phyloP scores from a whole-genome alignment of 1,140 invertebrate species.

The Zaprionus ghesquierei region DNA sequence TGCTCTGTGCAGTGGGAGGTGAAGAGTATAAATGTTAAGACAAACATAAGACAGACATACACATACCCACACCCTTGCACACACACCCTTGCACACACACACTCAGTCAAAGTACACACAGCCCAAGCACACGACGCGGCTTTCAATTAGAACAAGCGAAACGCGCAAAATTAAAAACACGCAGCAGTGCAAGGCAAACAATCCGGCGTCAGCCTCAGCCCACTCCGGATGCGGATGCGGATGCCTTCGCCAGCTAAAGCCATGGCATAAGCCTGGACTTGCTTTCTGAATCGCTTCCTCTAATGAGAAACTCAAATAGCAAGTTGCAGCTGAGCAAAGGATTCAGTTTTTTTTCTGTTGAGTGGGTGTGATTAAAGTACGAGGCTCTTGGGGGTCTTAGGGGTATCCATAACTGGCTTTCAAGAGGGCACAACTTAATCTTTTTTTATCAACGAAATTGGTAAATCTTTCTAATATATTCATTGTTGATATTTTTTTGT shows the following conservation, averaged over 20 bases:
- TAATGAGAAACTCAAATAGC: slow-evolving; percentile 75
- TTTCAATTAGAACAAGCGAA: slow-evolving; percentile 79
- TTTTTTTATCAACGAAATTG: too few species aligned
- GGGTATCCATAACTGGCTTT: neutral
- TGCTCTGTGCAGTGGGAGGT: slow-evolving; percentile 20
- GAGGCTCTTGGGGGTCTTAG: neutral
- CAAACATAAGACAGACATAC: slow-evolving; percentile 65
- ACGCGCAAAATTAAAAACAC: slow-evolving; percentile 80
- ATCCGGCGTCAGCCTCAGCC: neutral
- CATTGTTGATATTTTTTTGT: too few species aligned
- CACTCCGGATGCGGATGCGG: neutral
- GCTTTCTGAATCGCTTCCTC: slow-evolving; percentile 19
- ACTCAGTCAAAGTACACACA: slow-evolving; percentile 51
- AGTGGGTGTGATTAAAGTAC: too few species aligned
- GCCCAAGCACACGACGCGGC: slow-evolving; percentile 51
- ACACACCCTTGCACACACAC: slow-evolving; percentile 12
- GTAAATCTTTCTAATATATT: too few species aligned
- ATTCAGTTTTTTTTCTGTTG: slow-evolving; percentile 2
- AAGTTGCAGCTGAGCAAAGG: slow-evolving; percentile 41
- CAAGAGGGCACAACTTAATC: too few species aligned
- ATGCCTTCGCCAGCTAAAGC: neutral
- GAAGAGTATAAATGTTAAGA: slow-evolving; percentile 70
- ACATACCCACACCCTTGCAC: neutral
- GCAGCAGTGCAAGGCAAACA: slow-evolving; percentile 76
- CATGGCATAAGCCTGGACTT: slow-evolving; percentile 1